Conservation (phyloP, 92 coral and sea anemone genomes). For the Porites rus region DNA sequence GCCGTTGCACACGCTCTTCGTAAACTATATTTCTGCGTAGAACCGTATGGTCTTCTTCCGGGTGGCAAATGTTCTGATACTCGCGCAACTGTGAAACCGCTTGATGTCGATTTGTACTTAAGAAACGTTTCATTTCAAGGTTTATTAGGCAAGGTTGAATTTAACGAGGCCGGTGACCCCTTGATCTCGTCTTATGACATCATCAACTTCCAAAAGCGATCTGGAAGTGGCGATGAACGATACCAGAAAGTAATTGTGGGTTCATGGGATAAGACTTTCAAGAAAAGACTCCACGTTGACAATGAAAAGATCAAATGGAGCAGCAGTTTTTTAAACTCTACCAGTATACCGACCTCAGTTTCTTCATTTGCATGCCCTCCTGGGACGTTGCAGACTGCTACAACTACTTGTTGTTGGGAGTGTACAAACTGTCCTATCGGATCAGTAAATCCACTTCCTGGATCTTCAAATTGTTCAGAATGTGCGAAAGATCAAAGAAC, state of each 20-base stretch:
- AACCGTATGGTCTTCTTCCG: constrained; percentile 17
- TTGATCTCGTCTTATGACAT: constrained; percentile 69
- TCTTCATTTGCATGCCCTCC: constrained; percentile 74
- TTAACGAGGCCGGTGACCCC: constrained; percentile 74
- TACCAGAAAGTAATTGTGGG: constrained; percentile 50
- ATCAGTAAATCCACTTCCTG: constrained; percentile 39
- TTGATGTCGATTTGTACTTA: constrained; percentile 70
- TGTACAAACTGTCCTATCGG: constrained; percentile 73
- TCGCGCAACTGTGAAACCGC: constrained; percentile 48
- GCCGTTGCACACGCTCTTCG: constrained; percentile 73
- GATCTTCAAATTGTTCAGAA: constrained; percentile 47
- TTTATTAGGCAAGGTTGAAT: constrained; percentile 58
- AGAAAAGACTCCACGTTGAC: constrained; percentile 39
- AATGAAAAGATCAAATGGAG: constrained; percentile 59
- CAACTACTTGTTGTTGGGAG: constrained; percentile 84
- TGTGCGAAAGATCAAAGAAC: constrained; percentile 58
- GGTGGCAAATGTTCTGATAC: constrained; percentile 67
- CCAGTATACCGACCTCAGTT: constrained; percentile 56
- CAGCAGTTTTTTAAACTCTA: not conserved
- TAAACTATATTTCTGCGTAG: constrained; percentile 56
- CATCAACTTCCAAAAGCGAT: constrained; percentile 50
- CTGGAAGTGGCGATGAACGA: not conserved
- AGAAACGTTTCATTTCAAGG: constrained; percentile 66
- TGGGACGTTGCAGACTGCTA: constrained; percentile 67
- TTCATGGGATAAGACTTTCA: constrained; percentile 37